phyloP scores from a whole-genome alignment of 2,113 vertebrate species.

The Cyphomyrus plagiostoma region DNA sequence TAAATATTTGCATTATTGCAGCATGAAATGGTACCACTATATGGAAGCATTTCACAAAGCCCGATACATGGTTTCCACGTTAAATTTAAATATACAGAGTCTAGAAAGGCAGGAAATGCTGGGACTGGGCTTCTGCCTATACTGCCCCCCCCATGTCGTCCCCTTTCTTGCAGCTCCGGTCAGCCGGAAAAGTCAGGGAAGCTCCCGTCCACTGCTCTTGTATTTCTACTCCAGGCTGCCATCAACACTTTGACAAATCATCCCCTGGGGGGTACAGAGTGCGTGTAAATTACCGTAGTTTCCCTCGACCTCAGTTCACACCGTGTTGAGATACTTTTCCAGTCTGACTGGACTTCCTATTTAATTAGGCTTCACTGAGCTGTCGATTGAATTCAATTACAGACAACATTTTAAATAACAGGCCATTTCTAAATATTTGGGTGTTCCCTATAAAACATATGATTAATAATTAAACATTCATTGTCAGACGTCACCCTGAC shows the following conservation, averaged over 20 bases:
- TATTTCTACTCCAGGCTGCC: constrained; percentile 27
- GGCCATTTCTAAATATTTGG: background rate
- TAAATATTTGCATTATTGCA: constrained; percentile 24
- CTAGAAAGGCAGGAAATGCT: background rate
- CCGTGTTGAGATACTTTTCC: background rate
- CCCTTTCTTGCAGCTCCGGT: background rate
- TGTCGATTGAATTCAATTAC: background rate
- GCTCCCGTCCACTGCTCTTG: background rate
- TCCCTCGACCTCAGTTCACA: background rate
- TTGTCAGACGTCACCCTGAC: background rate
- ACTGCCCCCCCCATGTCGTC: background rate
- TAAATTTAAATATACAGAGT: background rate
- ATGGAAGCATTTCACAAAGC: background rate
- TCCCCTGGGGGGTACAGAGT: constrained; percentile 29
- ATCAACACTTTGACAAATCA: constrained; percentile 43
- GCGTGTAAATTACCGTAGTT: background rate
- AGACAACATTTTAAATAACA: background rate
- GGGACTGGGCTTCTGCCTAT: background rate
- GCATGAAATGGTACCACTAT: constrained; percentile 9
- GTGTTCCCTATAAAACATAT: background rate
- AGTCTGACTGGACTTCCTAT: background rate
- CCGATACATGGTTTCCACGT: background rate
- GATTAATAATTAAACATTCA: background rate
- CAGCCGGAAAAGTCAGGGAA: background rate
- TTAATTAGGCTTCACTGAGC: background rate